Evolutionary conservation across 2,113 vertebrate species (phyloP).

Genomic region (Tursiops truncatus): DNA sequence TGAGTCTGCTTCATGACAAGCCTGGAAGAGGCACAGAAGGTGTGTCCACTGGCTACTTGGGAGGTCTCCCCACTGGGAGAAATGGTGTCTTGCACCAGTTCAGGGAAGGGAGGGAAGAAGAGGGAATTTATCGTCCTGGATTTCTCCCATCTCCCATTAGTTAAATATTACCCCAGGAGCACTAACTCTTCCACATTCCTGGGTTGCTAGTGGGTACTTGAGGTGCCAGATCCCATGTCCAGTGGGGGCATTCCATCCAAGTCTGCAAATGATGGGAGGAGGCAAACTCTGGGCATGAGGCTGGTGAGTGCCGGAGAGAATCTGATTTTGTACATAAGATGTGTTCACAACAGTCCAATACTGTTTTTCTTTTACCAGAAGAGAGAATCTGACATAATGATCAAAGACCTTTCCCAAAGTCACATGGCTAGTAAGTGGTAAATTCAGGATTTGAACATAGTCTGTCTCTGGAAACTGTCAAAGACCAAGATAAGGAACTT

Average conservation of each 20-base stretch:
- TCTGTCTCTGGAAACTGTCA: slow-evolving; percentile 19
- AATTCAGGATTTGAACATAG: background rate
- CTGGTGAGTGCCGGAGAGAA: background rate
- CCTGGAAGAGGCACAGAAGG: background rate
- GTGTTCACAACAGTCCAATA: background rate
- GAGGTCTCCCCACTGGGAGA: background rate
- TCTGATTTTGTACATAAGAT: background rate
- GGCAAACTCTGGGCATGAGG: background rate
- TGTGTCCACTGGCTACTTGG: background rate
- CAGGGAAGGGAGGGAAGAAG: background rate
- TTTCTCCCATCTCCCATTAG: background rate
- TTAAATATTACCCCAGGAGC: background rate
- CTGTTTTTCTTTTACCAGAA: slow-evolving; percentile 15
- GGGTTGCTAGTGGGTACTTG: background rate
- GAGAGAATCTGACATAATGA: background rate
- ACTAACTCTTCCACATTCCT: background rate
- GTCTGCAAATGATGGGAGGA: background rate
- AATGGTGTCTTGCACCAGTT: background rate
- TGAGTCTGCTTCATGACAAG: background rate
- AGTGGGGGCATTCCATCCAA: background rate
- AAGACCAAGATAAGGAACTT: background rate
- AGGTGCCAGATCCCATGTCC: background rate
- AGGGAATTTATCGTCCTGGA: background rate
- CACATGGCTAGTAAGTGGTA: background rate
- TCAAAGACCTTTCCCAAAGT: background rate